Base-by-base conservation (phyloP, 2,888 invertebrate genomes). In the Peribatodes rhomboidaria region DNA sequence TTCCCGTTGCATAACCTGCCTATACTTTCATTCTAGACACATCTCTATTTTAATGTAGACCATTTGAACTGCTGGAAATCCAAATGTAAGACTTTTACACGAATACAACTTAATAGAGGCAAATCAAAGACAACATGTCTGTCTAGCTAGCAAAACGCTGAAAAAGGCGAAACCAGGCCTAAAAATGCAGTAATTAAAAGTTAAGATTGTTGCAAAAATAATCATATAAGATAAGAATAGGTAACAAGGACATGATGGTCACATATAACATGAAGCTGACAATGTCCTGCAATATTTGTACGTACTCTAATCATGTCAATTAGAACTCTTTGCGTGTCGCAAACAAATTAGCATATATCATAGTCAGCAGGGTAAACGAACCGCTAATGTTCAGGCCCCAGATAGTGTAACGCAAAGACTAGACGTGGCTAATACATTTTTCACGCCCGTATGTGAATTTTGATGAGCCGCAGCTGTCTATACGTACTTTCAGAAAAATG, bases 1-100 rank as follows among this genome's bases (percentile, higher is more conserved):
- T 74, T 69, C 85, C 85, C 88, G 83, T 92, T 92, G 90, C 89
- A 92, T 92, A 92, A 92, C 89, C 88, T 89, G 80, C 56, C 16
- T 50, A 46, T 14, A 31, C 27, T 47, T 11, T 31, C 27, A 14
- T 75, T 65, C 55, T 67, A 66, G 6, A 14, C 18, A 14, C 11
- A 18, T 1, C 14, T 11, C 2, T 57, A 70, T 31, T 57, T 44
- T 56, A 35, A 42, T n/a, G n/a, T 2, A 27, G 27, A 27, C 2
- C 6, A 27, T 27, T 27, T 27, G 27, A 27, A 27, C 2, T 4
- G 27, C 27, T 27, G 6, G 27, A 6, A 27, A 27, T 27, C 3
- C 6, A 27, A 27, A 27, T 4, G 3, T 4, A 4, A 27, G 27
- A 27, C 27, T 27, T 6, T 4, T 27, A 27, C 27, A 27, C 6